Conservation (phyloP, 2,888 invertebrate species). For the Athalia cordata region DNA sequence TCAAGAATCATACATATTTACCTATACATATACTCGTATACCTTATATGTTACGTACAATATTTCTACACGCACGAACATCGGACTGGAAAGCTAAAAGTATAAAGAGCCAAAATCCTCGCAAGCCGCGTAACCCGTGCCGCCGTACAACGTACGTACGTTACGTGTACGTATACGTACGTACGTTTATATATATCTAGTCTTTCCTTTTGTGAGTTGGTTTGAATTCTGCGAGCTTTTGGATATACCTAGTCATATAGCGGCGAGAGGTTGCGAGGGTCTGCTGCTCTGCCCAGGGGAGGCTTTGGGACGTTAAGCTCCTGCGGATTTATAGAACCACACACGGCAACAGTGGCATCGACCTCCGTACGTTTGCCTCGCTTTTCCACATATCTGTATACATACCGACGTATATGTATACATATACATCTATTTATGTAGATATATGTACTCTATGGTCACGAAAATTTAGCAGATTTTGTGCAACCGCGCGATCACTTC, state of each 20-base stretch:
- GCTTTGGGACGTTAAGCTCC: slow-evolving; percentile 74
- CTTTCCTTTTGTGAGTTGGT: background rate
- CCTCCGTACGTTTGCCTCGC: slow-evolving; percentile 50
- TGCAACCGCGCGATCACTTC: background rate
- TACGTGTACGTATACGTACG: no score
- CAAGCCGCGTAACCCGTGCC: no score
- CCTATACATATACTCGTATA: background rate
- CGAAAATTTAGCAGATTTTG: slow-evolving; percentile 15
- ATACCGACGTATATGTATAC: background rate
- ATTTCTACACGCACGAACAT: background rate
- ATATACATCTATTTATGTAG: background rate
- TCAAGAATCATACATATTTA: background rate
- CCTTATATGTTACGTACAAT: background rate
- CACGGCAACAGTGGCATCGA: slow-evolving; percentile 59
- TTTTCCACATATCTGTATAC: background rate
- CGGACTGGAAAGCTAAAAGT: no score
- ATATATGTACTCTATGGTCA: background rate
- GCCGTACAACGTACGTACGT: no score
- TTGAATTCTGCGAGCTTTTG: slow-evolving; percentile 6
- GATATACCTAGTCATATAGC: background rate
- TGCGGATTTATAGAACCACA: slow-evolving; percentile 73
- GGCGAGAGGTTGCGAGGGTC: background rate
- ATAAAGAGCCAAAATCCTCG: no score
- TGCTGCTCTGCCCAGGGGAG: slow-evolving; percentile 65
- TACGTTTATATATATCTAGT: no score